Percentiles rank a stretch among this genome's conserved stretches.
These are phyloP conservation scores for Mungos mungo DNA, from an alignment of 2,113 vertebrate genomes.

Conservation along the genomic window DNA sequence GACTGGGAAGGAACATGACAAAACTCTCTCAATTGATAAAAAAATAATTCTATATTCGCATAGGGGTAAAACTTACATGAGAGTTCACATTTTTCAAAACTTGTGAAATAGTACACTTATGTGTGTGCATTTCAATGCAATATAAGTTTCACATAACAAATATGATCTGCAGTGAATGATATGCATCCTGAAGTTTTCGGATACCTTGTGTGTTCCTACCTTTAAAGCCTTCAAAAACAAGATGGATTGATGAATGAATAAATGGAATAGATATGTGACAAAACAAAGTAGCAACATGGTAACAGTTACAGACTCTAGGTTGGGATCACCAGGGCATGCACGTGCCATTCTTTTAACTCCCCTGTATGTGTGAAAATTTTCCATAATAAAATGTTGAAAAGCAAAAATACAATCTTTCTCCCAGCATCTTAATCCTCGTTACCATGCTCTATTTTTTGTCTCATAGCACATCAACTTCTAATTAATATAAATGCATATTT, in stretches of 20 bases:
- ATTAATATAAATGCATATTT: neutral
- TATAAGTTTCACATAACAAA: neutral
- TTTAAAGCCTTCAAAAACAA: neutral
- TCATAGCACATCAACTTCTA: neutral
- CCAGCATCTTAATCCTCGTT: neutral
- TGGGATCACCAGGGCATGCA: neutral
- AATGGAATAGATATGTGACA: neutral
- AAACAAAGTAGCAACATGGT: neutral
- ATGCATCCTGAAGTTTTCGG: neutral
- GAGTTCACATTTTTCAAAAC: neutral
- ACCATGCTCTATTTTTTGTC: neutral
- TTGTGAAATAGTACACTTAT: neutral
- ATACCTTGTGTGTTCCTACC: neutral
- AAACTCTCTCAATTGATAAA: neutral
- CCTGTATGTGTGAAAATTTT: neutral
- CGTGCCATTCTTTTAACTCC: neutral
- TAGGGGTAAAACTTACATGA: neutral
- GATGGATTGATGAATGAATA: neutral
- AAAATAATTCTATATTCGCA: neutral
- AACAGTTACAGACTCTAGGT: neutral
- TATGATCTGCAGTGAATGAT: neutral
- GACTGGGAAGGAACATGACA: neutral
- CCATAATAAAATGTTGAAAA: neutral
- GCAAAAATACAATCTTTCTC: neutral
- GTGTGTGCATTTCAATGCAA: neutral